Conservation (phyloP, 2,888 invertebrate species). For the Hirudinaria manillensis region DNA sequence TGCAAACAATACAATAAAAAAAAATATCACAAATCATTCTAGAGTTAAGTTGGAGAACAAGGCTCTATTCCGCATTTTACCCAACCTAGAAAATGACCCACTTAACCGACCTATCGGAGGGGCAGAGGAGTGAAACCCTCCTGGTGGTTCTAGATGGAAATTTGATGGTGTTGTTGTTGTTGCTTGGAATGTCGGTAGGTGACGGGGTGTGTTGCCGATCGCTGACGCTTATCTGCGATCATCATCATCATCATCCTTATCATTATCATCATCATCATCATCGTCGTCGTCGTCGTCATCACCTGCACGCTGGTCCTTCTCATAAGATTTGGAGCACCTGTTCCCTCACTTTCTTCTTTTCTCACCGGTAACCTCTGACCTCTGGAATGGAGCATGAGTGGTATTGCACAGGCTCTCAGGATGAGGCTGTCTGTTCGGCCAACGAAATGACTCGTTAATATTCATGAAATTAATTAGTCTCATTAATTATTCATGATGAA, state of each 20-base stretch:
- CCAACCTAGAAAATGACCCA: too few species aligned
- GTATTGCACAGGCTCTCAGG: slow-evolving; percentile 1
- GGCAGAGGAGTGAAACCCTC: slow-evolving; percentile 2
- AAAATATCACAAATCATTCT: too few species aligned
- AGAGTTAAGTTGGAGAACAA: too few species aligned
- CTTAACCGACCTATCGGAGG: background rate
- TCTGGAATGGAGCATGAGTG: slow-evolving; percentile 6
- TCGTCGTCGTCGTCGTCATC: background rate
- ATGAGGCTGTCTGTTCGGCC: slow-evolving; percentile 3
- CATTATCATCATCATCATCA: slow-evolving; percentile 20
- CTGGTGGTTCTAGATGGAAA: background rate
- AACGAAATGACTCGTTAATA: too few species aligned
- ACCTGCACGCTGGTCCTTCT: slow-evolving; percentile 11
- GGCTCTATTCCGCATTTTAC: too few species aligned
- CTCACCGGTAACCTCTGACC: background rate
- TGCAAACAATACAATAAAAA: too few species aligned
- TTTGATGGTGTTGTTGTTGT: background rate
- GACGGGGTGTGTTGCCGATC: too few species aligned
- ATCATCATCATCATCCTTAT: slow-evolving; percentile 2
- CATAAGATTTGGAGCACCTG: background rate
- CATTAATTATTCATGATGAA: too few species aligned
- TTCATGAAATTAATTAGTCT: too few species aligned
- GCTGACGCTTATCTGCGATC: background rate
- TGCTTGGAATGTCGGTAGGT: background rate
- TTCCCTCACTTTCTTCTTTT: background rate